Conservation (phyloP, 2,797 vertebrate species). For the Sebastiscus tertius region DNA sequence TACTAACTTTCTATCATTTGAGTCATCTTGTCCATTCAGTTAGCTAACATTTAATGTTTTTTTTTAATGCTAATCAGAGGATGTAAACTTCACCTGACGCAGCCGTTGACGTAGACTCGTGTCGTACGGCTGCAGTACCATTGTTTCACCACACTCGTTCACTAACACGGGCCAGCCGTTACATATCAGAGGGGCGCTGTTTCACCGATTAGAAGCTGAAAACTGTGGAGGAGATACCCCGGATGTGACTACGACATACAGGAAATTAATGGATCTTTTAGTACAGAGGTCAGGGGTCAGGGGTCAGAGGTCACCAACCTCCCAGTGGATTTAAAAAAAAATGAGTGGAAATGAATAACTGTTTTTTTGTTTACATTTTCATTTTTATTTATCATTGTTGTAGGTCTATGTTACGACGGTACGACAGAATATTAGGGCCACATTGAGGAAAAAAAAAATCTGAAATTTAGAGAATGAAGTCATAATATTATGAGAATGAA, state of each 20-base stretch:
- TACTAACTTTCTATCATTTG: neutral
- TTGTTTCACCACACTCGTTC: neutral
- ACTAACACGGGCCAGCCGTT: neutral
- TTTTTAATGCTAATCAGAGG: neutral
- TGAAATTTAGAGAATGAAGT: rapidly evolving
- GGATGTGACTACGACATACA: neutral
- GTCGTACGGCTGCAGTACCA: neutral
- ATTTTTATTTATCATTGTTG: no score
- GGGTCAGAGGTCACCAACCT: no score
- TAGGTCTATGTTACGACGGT: no score
- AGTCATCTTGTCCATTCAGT: neutral
- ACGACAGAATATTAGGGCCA: no score
- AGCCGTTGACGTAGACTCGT: neutral
- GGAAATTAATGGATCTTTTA: neutral
- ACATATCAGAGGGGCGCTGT: neutral
- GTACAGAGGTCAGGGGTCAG: neutral
- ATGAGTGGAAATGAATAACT: no score
- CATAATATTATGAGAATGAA: rapidly evolving
- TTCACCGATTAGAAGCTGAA: neutral
- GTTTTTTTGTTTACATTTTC: no score
- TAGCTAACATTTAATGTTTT: no score
- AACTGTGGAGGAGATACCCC: neutral
- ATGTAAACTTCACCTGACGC: neutral
- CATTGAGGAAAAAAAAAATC: no score
- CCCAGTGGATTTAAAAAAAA: no score